Evolutionary conservation across 2,888 invertebrate genomes (phyloP), one percentile per base, ranked within the genome.

Genomic region (Julus scanicus): DNA sequence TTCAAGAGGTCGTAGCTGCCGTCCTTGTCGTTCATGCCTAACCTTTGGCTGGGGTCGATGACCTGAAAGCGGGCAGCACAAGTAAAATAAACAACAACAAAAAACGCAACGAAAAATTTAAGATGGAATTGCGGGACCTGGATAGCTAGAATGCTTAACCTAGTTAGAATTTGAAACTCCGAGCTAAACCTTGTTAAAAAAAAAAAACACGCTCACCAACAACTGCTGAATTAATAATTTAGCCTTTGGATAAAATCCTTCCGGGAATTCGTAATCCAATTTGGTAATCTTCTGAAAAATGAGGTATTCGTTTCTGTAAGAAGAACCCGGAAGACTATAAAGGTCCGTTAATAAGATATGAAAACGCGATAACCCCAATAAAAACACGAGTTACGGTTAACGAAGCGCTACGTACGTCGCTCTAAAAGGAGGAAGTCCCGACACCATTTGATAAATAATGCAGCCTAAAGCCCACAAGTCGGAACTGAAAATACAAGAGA

Each of bases 391-490:
- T 91, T 91, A 93, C 93, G 93, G 92, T 29, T 29, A 29, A 29
- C 29, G 29, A 29, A 29, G 29, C 29, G 29, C 29, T 29, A 29
- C 29, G 29, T 29, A 29, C 29, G 29, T 29, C 89, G 96, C 97
- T 89, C 96, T 94, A 93, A 99, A 99, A 0, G 98, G 98, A 85
- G 97, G 97, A 90, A 96, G 92, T 2, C 99, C 99, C 17, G 97
- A 95, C 90, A 98, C 95, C 96, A 99, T 98, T 93, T 99, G 99
- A 93, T 97, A 99, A 90, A 99, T 93, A 90, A 99, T 97, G 92
- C 98, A 99, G 48, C 99, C 99, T 85, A 98, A 93, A 0, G 99
- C 99, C 99, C 99, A 99, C 89, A 99, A 93, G 93, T 99, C 99
- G 17, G 97, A 96, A 83, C 93, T 93, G 91, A 87, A 92, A 91